These are phyloP conservation scores for Chlorops oryzae DNA, from an alignment of 1,140 invertebrate genomes.

Conservation along the genomic window DNA sequence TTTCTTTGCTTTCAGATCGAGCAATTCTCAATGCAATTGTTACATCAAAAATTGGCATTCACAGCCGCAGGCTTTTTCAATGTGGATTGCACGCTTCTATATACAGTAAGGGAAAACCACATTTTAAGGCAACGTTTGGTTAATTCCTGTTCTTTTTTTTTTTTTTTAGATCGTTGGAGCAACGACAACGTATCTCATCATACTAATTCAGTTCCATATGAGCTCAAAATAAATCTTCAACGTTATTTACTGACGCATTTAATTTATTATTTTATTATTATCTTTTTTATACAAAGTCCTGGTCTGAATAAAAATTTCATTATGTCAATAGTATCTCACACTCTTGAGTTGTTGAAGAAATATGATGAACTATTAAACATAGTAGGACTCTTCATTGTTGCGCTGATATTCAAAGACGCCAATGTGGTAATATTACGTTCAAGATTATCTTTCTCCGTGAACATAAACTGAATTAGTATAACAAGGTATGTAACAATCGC, in stretches of 20 bases:
- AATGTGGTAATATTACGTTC: too few species aligned
- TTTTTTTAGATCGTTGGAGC: constrained; percentile 41
- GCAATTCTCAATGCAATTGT: constrained; percentile 49
- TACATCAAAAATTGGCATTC: constrained; percentile 47
- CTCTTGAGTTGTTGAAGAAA: too few species aligned
- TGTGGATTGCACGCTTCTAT: constrained; percentile 48
- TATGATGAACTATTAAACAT: too few species aligned
- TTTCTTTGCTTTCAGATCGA: constrained; percentile 47
- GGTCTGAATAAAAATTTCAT: too few species aligned
- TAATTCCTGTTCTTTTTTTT: background rate
- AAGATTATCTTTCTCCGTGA: constrained; percentile 34
- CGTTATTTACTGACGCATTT: too few species aligned
- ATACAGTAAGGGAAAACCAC: constrained; percentile 40
- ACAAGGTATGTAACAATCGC: constrained; percentile 42
- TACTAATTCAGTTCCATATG: constrained; percentile 48
- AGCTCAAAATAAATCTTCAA: too few species aligned
- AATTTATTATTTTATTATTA: too few species aligned
- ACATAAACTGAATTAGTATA: constrained; percentile 44
- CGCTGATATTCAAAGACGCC: too few species aligned
- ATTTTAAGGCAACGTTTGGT: background rate
- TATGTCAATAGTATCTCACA: too few species aligned
- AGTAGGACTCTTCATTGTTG: too few species aligned
- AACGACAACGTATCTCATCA: constrained; percentile 46
- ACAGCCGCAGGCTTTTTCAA: constrained; percentile 49
- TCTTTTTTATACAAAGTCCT: too few species aligned